Conservation (phyloP, 2,888 invertebrate genomes). For the Dryococelus australis region DNA sequence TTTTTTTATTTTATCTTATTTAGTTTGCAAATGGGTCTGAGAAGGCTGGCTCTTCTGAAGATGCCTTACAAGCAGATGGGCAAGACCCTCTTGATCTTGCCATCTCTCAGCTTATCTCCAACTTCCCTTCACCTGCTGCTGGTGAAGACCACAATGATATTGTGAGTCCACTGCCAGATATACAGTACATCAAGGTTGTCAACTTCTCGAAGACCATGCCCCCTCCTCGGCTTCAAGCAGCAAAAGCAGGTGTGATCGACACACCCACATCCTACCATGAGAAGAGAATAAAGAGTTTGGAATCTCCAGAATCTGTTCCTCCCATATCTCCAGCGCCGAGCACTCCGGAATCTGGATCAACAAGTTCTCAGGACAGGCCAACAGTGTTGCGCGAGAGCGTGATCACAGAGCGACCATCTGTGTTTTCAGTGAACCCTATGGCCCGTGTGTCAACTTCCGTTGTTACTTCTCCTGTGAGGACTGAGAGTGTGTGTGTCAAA, state of each 20-base stretch:
- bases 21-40: background rate
- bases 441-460: background rate
- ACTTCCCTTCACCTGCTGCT: conserved; percentile 58
- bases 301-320: background rate
- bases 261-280: conserved; percentile 27
- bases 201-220: conserved; percentile 56
- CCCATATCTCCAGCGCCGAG: conserved; percentile 35
- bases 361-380: conserved; percentile 18
- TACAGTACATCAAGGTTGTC: conserved; percentile 55
- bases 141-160: background rate
- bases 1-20: background rate
- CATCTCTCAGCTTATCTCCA: conserved; percentile 71
- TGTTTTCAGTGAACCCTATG: conserved; percentile 18
- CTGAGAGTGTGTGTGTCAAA: conserved; percentile 30
- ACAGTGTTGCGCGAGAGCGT: conserved; percentile 31
- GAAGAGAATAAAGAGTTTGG: background rate
- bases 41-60: background rate
- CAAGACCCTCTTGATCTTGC: conserved; percentile 72
- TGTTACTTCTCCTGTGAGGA: background rate
- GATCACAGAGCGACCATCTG: conserved; percentile 27
- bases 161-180: conserved; percentile 49
- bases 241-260: conserved; percentile 52
- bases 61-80: conserved; percentile 57
- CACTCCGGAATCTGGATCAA: conserved; percentile 28
- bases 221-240: conserved; percentile 54